phyloP scores from a whole-genome alignment of 2,113 vertebrate genomes.

The Otolemur garnettii region DNA sequence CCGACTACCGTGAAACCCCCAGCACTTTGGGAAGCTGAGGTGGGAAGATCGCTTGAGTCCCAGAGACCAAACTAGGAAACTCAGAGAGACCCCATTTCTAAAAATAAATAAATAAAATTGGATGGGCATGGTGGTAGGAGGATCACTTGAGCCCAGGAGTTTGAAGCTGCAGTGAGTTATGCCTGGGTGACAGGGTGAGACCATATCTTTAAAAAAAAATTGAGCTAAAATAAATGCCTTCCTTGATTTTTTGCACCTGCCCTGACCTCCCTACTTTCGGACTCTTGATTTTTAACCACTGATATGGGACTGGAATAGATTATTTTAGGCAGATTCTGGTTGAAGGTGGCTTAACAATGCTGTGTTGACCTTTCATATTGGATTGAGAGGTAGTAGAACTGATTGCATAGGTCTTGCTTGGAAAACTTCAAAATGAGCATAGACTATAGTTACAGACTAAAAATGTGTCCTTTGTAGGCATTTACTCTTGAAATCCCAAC shows the following conservation, averaged over 20 bases:
- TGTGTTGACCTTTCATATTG: neutral
- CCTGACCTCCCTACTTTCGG: neutral
- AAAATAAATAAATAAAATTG: too few species aligned
- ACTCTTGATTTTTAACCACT: neutral
- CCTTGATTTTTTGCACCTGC: neutral
- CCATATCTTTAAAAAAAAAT: too few species aligned
- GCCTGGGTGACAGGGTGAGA: too few species aligned
- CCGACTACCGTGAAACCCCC: too few species aligned
- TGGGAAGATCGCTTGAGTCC: too few species aligned
- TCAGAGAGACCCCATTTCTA: too few species aligned
- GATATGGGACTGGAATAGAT: neutral
- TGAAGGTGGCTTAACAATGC: conserved; percentile 1
- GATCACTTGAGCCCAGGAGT: too few species aligned
- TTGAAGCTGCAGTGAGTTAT: too few species aligned
- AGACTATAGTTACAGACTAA: neutral
- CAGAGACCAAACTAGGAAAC: too few species aligned
- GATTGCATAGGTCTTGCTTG: conserved; percentile 7
- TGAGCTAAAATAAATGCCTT: neutral
- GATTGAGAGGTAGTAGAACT: neutral
- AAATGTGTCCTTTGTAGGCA: conserved; percentile 1
- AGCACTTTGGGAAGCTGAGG: too few species aligned
- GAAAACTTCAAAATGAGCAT: conserved; percentile 47
- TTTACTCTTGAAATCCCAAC: conserved; percentile 26
- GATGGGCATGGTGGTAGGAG: too few species aligned
- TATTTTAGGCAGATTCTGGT: conserved; percentile 32